Base-by-base conservation (phyloP, 2,113 vertebrate species). In the Sardina pilchardus region DNA sequence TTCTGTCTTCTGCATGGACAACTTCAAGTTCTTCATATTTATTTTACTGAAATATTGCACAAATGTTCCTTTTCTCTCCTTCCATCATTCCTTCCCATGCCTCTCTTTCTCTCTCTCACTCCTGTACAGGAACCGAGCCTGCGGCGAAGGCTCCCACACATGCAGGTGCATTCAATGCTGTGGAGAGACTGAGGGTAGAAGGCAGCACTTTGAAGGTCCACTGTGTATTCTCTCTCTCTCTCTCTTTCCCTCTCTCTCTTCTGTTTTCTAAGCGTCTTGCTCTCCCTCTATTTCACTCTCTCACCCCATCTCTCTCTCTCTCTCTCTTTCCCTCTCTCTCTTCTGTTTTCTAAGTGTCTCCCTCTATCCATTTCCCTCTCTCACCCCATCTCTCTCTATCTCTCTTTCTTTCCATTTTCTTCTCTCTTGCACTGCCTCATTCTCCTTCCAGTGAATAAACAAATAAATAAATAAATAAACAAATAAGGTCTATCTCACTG, bases 131-230 rank as follows among this genome's bases (percentile, higher is more conserved):
- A 59, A 19, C 53, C 19, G 19, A 59, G 53, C 53, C 53, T 59
- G 34, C 43, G 50, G 71, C 82, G 71, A 75, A 26, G 81, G 67
- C 85, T 80, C 82, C 82, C 82, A 84, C 75, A 67, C 87, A 86
- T 67, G 87, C 84, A 83, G 71, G 85, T 86, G 87, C 87, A 71
- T 82, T 67, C 75, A 85, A 84, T 36, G 21, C 82, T 71, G 82
- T 75, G 82, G 82, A 86, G 78, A 75, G 78, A 67, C 82, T 21
- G 53, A 24, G 48, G 48, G 53, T 21, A 56, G 53, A 56, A n/a
- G 75, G 43, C 53, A 36, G 82, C 78, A 83, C 81, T 71, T 81
- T 84, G 84, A 84, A 88, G 63, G 67, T 85, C 84, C 24, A 81
- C 67, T 75, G 43, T 82, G 80, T 82, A 59, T 53, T 86, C 67